Evolutionary conservation across 2,113 vertebrate species (phyloP).

Genomic region (Nanger granti): DNA sequence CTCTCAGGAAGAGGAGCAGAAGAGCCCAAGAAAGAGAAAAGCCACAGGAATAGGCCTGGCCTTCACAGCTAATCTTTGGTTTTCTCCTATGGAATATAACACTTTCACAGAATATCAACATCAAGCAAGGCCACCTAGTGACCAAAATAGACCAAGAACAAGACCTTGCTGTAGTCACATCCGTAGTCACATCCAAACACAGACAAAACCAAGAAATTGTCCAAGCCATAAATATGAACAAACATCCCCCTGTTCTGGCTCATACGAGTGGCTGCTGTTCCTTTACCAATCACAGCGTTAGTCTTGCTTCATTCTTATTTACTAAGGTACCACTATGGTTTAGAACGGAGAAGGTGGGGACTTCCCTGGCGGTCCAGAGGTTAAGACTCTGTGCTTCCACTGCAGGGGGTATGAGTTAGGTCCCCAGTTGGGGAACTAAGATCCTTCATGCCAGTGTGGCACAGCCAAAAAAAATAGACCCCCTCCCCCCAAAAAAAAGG

Average conservation of each 20-base stretch:
- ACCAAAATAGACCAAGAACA: background rate
- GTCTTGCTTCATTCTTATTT: background rate
- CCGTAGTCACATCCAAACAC: background rate
- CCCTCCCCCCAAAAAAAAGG: background rate
- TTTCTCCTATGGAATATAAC: background rate
- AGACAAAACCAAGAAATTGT: background rate
- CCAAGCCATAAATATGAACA: background rate
- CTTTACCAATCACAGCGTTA: background rate
- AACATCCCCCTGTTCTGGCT: background rate
- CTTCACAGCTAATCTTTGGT: background rate
- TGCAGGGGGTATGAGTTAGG: background rate
- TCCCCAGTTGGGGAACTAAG: background rate
- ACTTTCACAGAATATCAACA: background rate
- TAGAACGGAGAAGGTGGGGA: background rate
- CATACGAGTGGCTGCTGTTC: too few species aligned
- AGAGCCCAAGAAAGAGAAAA: background rate
- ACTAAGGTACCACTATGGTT: background rate
- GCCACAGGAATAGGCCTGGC: background rate
- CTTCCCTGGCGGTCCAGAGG: background rate
- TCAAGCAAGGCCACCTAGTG: background rate
- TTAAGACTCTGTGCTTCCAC: background rate
- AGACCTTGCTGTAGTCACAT: background rate
- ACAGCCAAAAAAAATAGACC: background rate
- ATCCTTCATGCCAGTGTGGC: background rate
- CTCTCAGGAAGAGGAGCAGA: background rate